Evolutionary conservation across 2,888 invertebrate species (phyloP).

Genomic region (Drosophila testacea): DNA sequence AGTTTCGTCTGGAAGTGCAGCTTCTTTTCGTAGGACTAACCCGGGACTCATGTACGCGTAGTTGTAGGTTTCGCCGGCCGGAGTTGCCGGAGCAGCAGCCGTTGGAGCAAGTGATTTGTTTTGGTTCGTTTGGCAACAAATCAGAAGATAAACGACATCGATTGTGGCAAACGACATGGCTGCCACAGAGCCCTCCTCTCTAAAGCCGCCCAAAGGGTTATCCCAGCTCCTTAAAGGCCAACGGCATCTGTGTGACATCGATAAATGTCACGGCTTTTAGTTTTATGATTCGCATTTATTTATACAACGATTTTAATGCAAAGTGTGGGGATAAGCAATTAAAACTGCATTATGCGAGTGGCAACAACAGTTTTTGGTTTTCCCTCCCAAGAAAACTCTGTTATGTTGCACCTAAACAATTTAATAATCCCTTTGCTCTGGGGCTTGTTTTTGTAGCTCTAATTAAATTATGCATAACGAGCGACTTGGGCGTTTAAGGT

Average conservation of each 20-base stretch:
- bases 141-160: constrained; percentile 79
- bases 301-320: constrained; percentile 14
- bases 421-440: constrained; percentile 44
- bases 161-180: constrained; percentile 74
- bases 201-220: constrained; percentile 40
- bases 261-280: constrained; percentile 51
- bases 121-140: constrained; percentile 78
- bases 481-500: constrained; percentile 50
- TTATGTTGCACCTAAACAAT: constrained; percentile 37
- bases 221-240: constrained; percentile 14
- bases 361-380: constrained; percentile 27
- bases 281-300: constrained; percentile 43
- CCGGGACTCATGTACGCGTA: constrained; percentile 32
- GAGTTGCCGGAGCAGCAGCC: constrained; percentile 37
- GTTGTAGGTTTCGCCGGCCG: constrained; percentile 59
- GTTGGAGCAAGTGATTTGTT: constrained; percentile 76
- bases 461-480: constrained; percentile 71
- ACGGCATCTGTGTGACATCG: constrained; percentile 28
- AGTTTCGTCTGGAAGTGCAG: constrained; percentile 42
- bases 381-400: neutral
- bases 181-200: constrained; percentile 27
- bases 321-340: constrained; percentile 53
- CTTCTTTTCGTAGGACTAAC: constrained; percentile 36
- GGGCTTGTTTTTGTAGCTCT: constrained; percentile 29
- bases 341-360: constrained; percentile 63